Evolutionary conservation across 1,140 invertebrate genomes (phyloP), one percentile per base, ranked within the genome.

Genomic region (Mya arenaria): DNA sequence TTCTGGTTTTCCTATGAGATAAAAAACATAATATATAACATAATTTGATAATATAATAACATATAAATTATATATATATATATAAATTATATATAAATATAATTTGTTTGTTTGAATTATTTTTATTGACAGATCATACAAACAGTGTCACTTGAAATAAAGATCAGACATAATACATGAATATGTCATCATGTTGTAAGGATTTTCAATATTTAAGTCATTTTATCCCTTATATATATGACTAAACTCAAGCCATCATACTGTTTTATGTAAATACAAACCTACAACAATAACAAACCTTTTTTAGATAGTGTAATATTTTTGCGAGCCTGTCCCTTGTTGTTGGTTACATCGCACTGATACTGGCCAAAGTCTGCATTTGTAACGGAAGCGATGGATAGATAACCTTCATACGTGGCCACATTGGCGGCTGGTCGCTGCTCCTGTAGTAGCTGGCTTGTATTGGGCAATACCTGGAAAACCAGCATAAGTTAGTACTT

Each of bases 1-100:
- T 37, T 91, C 89, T 30, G 90, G 90, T 32, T 55, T 68, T 72
- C 74, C 88, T 89, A 71, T 36, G 66, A 82, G 34, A 66, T 34
- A 41, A 56, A 28, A 52, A 60, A 58, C 17, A 19, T 30, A 48
- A 32, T 15, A 52, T 2, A 30, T 48, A 52, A 28, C 17, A 60
- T 25, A 25, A 60, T 8, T 13, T 10, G 17, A 15, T 23, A n/a
- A 25, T 60, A 23, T 60, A 60, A 8, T n/a, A 8, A 60, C 8
- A 60, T 60, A 28, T 60, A 60, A 8, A 60, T 10, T 13, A 28
- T 10, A 60, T 60, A 60, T 28, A 15, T 48, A 13, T 48, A 13
- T 48, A 13, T 13, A 48, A 48, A 48, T 13, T 13, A 48, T 13
- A 10, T 48, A 13, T n/a, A n/a, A n/a, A n/a, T n/a, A 48, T 48